Base-by-base conservation (phyloP, 2,797 vertebrate species). In the Gallirallus australis region DNA sequence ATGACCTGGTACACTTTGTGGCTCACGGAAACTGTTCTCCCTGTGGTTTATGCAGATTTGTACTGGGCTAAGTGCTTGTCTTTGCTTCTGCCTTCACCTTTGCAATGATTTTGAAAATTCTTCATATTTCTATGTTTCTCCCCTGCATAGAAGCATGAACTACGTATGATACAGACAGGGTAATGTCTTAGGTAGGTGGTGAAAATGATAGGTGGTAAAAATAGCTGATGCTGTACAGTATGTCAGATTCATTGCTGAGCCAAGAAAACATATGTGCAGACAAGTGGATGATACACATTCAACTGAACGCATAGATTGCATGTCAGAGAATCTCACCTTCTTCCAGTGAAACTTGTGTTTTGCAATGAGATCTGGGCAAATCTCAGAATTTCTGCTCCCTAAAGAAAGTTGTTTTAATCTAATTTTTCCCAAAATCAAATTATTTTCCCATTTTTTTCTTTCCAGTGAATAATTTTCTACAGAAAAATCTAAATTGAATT, bases 401-500 rank as follows among this genome's bases (percentile, higher is more conserved):
- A 15, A 18, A 42, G 42, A 42, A 18, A 42, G 42, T 42, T 42
- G 42, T 18, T 42, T 66, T 61, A 27, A 45, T 71, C 14, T 52
- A 39, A 47, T 56, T 47, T 61, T 18, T 2, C 48, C 63, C 16
- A 40, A 81, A 70, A 33, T 37, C 3, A 52, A 57, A 31, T 9
- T 3, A 0, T 54, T 77, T 84, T 9, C 18, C 3, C 1, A 1
- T 15, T 25, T n/a, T 50, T 86, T 59, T 30, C 10, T 24, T 76
- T 88, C 37, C 57, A 63, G 2, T 1, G 28, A 86, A 52, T 50
- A 37, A 48, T 57, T 66, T 86, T 56, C 56, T 60, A 56, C 21
- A 75, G 39, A 92, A 69, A 66, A 71, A 16, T 1, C 6, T 48
- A 30, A 72, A 65, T 3, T 28, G 61, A 47, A 40, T 31, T 53